Percentiles rank a stretch among this genome's conserved stretches.
Conservation (phyloP, 1,140 invertebrate genomes). For the Magallana gigas region DNA sequence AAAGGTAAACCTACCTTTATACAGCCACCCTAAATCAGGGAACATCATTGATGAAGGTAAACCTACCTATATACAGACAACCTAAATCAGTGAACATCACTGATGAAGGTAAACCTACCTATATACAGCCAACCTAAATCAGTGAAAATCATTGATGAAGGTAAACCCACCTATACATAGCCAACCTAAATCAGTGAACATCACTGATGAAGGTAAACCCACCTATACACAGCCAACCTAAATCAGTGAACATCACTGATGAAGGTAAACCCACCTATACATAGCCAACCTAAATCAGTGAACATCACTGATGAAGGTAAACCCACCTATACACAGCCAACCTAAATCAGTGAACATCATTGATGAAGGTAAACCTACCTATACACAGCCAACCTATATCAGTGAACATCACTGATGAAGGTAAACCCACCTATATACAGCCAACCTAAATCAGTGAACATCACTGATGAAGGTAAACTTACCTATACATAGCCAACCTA, state of each 20-base stretch:
- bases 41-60: conserved; percentile 88
- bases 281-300: conserved; percentile 12
- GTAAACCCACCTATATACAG: conserved; percentile 79
- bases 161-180: conserved; percentile 79
- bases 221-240: background rate
- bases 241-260: conserved; percentile 83
- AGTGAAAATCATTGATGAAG: conserved; percentile 85
- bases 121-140: background rate
- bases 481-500: background rate
- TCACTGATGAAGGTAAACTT: conserved; percentile 86
- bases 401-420: conserved; percentile 85
- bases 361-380: conserved; percentile 84
- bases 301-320: conserved; percentile 88
- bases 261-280: conserved; percentile 81
- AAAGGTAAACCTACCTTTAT: conserved; percentile 81
- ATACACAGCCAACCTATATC: background rate
- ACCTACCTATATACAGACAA: background rate
- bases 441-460: conserved; percentile 71
- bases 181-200: conserved; percentile 71
- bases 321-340: background rate
- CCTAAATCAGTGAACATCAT: conserved; percentile 80
- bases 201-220: conserved; percentile 86
- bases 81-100: conserved; percentile 80
- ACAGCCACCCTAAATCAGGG: conserved; percentile 74
- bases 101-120: conserved; percentile 84